Percentiles rank a stretch among this genome's conserved stretches.
Evolutionary conservation across 1,140 invertebrate species (phyloP).

Genomic region (Arctopsyche grandis): DNA sequence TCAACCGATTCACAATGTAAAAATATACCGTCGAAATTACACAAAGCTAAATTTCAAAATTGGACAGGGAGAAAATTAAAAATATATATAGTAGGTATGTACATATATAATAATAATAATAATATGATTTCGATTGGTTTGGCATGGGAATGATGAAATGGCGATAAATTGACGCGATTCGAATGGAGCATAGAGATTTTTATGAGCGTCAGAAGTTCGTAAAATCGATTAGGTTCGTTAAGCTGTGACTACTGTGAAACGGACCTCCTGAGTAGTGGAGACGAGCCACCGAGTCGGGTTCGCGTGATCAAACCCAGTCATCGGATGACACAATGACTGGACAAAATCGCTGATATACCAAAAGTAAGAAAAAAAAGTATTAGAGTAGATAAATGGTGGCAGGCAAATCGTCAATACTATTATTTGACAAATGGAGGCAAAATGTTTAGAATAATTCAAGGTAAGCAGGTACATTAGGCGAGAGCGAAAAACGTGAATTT

Average conservation of each 20-base stretch:
- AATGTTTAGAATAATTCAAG: too few species aligned
- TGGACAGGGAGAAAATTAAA: background rate
- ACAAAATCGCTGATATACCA: slow-evolving; percentile 28
- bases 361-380: background rate
- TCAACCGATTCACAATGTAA: slow-evolving; percentile 30
- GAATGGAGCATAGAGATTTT: slow-evolving; percentile 27
- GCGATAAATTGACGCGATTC: background rate
- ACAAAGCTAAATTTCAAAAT: background rate
- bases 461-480: too few species aligned
- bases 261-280: slow-evolving; percentile 18
- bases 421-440: too few species aligned
- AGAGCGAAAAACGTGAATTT: too few species aligned
- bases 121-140: background rate
- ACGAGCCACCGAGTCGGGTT: slow-evolving; percentile 14
- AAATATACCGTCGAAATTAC: slow-evolving; percentile 12
- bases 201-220: slow-evolving; percentile 24
- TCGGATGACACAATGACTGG: slow-evolving; percentile 40
- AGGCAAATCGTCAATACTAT: background rate
- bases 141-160: background rate
- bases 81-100: background rate
- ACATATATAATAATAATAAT: background rate
- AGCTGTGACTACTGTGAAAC: background rate
- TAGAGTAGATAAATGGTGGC: background rate
- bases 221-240: slow-evolving; percentile 41
- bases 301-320: slow-evolving; percentile 33